phyloP scores from a whole-genome alignment of 2,113 vertebrate species.

The Puma concolor region DNA sequence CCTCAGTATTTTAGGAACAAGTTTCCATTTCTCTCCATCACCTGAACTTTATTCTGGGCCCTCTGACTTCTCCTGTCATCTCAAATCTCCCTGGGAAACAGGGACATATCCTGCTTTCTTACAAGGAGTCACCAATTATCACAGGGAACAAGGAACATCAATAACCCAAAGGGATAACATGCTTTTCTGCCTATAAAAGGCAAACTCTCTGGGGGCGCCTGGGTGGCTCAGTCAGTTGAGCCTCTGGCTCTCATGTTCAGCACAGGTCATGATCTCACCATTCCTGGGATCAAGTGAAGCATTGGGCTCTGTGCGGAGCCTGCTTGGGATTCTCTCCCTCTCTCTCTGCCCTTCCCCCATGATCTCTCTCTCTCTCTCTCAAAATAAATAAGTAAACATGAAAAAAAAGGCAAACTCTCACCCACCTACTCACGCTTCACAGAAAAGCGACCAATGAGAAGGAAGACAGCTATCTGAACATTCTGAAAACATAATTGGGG shows the following conservation, averaged over 20 bases:
- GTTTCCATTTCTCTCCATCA: not conserved
- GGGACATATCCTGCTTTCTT: not conserved
- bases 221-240: too few species aligned
- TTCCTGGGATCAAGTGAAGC: too few species aligned
- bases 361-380: too few species aligned
- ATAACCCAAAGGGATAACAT: not conserved
- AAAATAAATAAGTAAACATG: too few species aligned
- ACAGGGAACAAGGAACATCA: not conserved
- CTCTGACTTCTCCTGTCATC: not conserved
- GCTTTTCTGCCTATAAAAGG: not conserved
- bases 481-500: not conserved
- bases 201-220: not conserved
- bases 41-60: not conserved
- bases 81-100: not conserved
- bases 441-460: not conserved
- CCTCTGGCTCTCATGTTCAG: too few species aligned
- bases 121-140: not conserved
- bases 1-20: conserved; percentile 3
- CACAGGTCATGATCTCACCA: too few species aligned
- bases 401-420: not conserved
- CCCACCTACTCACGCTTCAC: not conserved
- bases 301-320: too few species aligned
- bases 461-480: not conserved
- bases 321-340: too few species aligned
- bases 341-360: too few species aligned